These are phyloP conservation scores for Numenius phaeopus DNA, from an alignment of 2,797 vertebrate genomes.

Conservation along the genomic window DNA sequence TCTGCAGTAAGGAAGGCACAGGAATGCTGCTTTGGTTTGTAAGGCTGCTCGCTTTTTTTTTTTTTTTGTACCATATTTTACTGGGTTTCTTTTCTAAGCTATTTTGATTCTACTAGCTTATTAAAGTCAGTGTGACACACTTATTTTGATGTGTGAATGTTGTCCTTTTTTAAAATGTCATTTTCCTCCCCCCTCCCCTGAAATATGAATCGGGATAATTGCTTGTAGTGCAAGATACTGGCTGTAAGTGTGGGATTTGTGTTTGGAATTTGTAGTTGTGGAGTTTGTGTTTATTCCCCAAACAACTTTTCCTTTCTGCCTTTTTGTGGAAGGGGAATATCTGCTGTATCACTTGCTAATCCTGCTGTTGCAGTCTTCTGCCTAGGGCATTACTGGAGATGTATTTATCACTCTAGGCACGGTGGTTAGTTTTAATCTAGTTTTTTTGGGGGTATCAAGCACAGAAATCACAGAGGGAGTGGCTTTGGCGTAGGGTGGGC, in stretches of 20 bases:
- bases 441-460: neutral
- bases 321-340: neutral
- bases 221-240: neutral
- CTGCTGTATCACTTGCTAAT: slow-evolving; percentile 19
- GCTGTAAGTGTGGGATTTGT: neutral
- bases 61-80: neutral
- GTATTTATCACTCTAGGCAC: neutral
- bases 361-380: neutral
- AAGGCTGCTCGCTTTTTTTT: neutral
- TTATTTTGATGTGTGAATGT: neutral
- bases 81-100: neutral
- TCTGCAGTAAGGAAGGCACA: neutral
- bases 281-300: slow-evolving; percentile 11
- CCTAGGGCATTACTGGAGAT: neutral
- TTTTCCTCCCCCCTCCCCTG: neutral
- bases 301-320: neutral
- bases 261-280: neutral
- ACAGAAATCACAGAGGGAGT: neutral
- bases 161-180: neutral
- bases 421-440: neutral
- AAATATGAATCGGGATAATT: neutral
- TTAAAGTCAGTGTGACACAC: neutral
- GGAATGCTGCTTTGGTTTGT: neutral
- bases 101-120: neutral
- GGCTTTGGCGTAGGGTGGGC: neutral